These are phyloP conservation scores for Lophotis ruficrista DNA, from an alignment of 2,113 vertebrate genomes.

Conservation along the genomic window DNA sequence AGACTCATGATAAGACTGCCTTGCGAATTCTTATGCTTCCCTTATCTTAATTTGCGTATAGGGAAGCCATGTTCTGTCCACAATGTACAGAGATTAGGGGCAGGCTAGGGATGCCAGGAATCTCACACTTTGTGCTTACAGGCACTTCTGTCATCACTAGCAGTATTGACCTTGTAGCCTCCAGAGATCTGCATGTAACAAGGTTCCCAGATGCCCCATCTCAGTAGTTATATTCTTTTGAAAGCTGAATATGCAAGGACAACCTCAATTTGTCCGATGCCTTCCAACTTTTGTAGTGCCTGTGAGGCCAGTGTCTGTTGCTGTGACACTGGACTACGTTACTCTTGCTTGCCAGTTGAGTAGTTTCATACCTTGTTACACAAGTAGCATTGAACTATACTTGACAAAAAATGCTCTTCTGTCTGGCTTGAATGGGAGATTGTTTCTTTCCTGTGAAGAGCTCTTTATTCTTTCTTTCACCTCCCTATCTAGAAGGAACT, in stretches of 20 bases:
- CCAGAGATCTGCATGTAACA: background rate
- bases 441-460: background rate
- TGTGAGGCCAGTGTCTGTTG: background rate
- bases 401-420: background rate
- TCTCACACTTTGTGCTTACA: background rate
- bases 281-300: background rate
- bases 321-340: background rate
- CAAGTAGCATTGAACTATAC: background rate
- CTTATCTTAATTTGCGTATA: background rate
- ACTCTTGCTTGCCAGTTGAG: background rate
- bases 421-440: background rate
- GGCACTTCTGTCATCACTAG: background rate
- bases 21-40: background rate
- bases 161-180: background rate
- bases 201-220: background rate
- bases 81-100: background rate
- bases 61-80: background rate
- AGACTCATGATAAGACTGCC: rapidly evolving
- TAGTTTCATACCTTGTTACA: background rate
- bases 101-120: background rate
- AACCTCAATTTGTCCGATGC: background rate
- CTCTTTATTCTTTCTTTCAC: background rate
- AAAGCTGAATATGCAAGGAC: background rate
- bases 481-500: background rate
- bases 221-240: background rate